Conservation (phyloP, 30 jellyfish, hydroid and myxozoan species). For the Aurelia coerulea region DNA sequence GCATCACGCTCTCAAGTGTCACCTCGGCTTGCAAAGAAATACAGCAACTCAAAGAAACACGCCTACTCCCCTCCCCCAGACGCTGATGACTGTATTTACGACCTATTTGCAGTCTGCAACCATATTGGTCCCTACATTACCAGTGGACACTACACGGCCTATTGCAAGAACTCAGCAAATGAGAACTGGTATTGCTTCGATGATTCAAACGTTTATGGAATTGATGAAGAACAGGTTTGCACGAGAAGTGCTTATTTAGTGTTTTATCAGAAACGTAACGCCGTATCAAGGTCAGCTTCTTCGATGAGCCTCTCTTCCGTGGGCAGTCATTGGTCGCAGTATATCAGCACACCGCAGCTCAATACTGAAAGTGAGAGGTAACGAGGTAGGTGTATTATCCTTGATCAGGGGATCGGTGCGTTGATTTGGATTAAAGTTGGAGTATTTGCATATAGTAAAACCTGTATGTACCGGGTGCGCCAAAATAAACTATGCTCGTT, state of each 20-base stretch:
- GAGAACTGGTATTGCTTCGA: conserved; percentile 84
- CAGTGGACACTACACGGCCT: conserved; percentile 88
- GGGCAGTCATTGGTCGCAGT: conserved; percentile 63
- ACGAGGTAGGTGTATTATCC: not conserved
- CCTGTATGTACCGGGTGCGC: too few species aligned
- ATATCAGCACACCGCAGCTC: conserved; percentile 16
- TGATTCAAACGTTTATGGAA: conserved; percentile 55
- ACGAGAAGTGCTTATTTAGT: conserved; percentile 81
- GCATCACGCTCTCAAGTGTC: conserved; percentile 52
- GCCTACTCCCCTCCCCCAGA: conserved; percentile 62
- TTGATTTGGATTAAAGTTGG: too few species aligned
- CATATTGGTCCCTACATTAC: conserved; percentile 87
- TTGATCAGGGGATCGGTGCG: too few species aligned
- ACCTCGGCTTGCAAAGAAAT: conserved; percentile 24
- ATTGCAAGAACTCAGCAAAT: conserved; percentile 68
- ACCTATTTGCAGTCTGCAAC: conserved; percentile 81
- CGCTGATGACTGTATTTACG: conserved; percentile 73
- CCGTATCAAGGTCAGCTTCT: conserved; percentile 58
- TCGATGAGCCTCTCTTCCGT: conserved; percentile 49
- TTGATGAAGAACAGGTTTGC: conserved; percentile 76
- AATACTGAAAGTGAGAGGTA: conserved; percentile 31
- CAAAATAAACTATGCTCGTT: too few species aligned
- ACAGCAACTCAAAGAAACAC: conserved; percentile 41
- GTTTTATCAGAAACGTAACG: conserved; percentile 79
- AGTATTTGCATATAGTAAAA: too few species aligned